Evolutionary conservation across 2,888 invertebrate species (phyloP).

Genomic region (Entomobrya multifasciata): DNA sequence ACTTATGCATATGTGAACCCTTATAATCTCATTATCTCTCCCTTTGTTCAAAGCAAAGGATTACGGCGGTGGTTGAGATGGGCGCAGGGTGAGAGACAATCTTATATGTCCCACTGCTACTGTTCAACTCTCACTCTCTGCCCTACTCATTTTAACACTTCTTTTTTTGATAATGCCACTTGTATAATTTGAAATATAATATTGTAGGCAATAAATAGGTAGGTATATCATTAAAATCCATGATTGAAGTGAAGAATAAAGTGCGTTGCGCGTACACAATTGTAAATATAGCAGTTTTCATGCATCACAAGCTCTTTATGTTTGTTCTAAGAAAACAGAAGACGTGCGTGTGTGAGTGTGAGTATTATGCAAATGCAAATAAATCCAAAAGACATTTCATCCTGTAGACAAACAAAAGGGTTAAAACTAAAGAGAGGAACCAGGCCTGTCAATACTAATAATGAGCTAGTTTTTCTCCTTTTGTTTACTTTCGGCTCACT

Average conservation of each 20-base stretch:
- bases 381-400: not conserved
- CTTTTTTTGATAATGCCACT: not conserved
- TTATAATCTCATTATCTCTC: not conserved
- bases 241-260: no score
- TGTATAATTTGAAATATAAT: not conserved
- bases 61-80: slow-evolving; percentile 19
- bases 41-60: no score
- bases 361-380: slow-evolving; percentile 16
- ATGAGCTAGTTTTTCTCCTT: slow-evolving; percentile 66
- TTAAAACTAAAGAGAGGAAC: slow-evolving; percentile 22
- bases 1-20: not conserved
- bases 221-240: no score
- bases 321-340: no score
- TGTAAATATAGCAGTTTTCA: no score
- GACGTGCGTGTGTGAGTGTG: not conserved
- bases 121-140: slow-evolving; percentile 34
- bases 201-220: not conserved
- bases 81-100: slow-evolving; percentile 57
- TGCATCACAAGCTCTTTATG: no score
- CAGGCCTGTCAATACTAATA: slow-evolving; percentile 56
- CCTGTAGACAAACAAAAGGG: not conserved
- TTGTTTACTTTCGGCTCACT: slow-evolving; percentile 59
- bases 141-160: slow-evolving; percentile 42
- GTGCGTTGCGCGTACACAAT: no score
- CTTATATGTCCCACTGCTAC: slow-evolving; percentile 10